Base-by-base conservation (phyloP, 2,113 vertebrate genomes). In the Zosterops hypoxanthus region DNA sequence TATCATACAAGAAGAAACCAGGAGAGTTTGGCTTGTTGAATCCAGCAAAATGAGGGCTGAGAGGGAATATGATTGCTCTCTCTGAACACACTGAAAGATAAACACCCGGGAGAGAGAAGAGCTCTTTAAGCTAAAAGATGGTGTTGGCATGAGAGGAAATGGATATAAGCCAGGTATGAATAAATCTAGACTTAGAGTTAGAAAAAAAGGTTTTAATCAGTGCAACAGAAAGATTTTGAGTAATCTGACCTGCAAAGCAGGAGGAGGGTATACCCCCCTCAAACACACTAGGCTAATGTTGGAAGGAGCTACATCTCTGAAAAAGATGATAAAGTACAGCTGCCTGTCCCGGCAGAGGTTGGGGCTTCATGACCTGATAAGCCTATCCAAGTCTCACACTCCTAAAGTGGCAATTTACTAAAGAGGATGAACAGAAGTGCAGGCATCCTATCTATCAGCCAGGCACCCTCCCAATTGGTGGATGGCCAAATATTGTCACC, bases 101-200 rank as follows among this genome's bases (percentile, higher is more conserved):
- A 97, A 81, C 86, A 84, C 65, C 49, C 0, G 0, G 49, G 81
- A 92, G 92, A 70, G 64, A 84, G 64, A 82, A 92, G 73, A 89
- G 73, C 69, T 95, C 55, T 95, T 94, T 87, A 91, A 94, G 61
- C 93, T 91, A 86, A 92, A 94, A 76, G 81, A 87, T 79, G 46
- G n/a, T 94, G 77, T 75, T 95, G 73, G 86, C 33, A 14, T 76
- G 73, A 92, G 73, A 68, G 60, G 60, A 59, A 75, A 86, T 75
- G 80, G 80, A 52, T 94, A 71, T 84, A 92, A 92, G 91, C 89
- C 73, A 92, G 77, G 61, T 76, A 57, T 84, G 86, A 91, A 88
- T 94, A 96, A 84, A 90, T 80, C 72, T 92, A 84, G 65, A 44
- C n/a, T 57, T 64, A 52, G 59, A 82, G 34, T 70, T 86, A 77